Conservation (phyloP, 2,113 vertebrate genomes). For the Melanerpes formicivorus region DNA sequence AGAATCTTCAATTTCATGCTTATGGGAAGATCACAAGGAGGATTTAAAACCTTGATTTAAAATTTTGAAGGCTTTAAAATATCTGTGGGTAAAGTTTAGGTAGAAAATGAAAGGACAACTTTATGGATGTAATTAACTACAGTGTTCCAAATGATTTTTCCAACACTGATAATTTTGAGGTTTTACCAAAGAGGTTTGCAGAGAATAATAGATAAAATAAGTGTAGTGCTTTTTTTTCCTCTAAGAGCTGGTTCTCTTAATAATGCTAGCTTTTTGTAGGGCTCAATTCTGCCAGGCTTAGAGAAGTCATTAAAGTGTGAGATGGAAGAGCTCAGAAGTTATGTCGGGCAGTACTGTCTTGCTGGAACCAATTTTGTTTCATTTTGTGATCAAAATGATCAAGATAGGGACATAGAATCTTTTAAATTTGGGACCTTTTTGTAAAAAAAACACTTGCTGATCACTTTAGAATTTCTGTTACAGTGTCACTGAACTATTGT, state of each 20-base stretch:
- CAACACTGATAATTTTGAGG: neutral
- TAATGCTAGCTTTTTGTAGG: neutral
- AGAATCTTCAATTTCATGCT: neutral
- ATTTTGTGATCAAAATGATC: neutral
- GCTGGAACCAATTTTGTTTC: neutral
- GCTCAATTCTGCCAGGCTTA: neutral
- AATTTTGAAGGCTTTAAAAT: neutral
- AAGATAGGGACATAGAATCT: neutral
- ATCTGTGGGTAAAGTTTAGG: neutral
- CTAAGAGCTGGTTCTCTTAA: slow-evolving; percentile 43
- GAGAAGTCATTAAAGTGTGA: neutral
- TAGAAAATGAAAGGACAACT: neutral
- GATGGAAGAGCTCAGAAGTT: neutral
- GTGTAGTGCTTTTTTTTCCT: neutral
- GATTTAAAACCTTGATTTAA: neutral
- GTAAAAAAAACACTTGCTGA: neutral
- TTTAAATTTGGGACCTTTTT: neutral
- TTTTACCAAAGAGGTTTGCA: slow-evolving; percentile 25
- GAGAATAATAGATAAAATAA: neutral
- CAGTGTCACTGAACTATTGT: neutral
- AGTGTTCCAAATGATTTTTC: neutral
- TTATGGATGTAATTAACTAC: neutral
- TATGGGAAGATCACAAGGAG: neutral
- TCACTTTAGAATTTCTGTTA: neutral
- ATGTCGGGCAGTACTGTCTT: rapidly evolving